phyloP scores from a whole-genome alignment of 2,797 vertebrate genomes.

The Alca torda region DNA sequence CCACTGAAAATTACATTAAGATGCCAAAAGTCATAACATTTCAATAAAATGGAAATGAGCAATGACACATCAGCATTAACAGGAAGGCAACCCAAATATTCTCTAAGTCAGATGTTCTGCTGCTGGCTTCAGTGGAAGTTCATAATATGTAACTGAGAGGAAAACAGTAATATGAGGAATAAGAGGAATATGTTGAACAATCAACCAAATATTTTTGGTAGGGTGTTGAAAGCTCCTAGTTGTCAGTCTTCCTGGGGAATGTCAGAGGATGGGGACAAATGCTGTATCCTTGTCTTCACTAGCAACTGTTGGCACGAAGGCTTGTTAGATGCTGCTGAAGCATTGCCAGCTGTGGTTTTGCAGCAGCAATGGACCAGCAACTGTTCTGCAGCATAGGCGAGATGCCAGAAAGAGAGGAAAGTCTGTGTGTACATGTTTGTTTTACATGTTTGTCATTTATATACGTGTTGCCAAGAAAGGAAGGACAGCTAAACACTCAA shows the following conservation, averaged over 20 bases:
- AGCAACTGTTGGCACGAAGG: neutral
- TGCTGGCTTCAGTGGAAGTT: neutral
- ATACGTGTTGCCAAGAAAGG: neutral
- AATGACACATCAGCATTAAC: neutral
- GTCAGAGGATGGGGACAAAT: neutral
- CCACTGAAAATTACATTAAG: neutral
- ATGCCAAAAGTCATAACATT: neutral
- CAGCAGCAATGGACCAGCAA: neutral
- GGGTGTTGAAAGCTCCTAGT: neutral
- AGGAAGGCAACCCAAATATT: neutral
- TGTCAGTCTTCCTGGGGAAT: neutral
- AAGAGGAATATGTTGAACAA: neutral
- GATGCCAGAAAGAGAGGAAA: neutral
- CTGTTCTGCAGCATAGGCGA: neutral
- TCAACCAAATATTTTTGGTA: neutral
- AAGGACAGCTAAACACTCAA: neutral
- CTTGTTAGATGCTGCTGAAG: neutral
- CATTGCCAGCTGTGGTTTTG: neutral
- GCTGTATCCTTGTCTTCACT: neutral
- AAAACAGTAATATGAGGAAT: neutral
- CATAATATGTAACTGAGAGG: neutral
- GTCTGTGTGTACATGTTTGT: neutral
- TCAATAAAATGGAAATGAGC: neutral
- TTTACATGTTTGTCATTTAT: neutral
- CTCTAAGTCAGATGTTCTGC: neutral